Base-by-base conservation (phyloP, 2,888 invertebrate genomes). In the Idaea biselata region DNA sequence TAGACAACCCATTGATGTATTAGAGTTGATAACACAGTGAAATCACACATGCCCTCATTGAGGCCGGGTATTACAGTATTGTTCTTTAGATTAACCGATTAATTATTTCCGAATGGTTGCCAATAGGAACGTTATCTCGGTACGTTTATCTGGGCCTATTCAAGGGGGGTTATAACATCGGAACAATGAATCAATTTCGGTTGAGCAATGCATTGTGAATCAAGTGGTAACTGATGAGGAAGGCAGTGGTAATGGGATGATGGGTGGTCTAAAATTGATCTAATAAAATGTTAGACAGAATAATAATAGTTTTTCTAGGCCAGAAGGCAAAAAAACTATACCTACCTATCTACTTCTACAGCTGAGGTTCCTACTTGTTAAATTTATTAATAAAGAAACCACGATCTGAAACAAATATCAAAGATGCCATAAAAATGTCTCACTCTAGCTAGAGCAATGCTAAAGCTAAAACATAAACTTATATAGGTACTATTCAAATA, bases 1-100 rank as follows among this genome's bases (percentile, higher is more conserved):
- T 83, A 86, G 89, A 89, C 88, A 88, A 87, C 84, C 82, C 81
- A 83, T 89, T 91, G 91, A 91, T 91, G 89, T 88, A 89, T 90
- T 86, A 85, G 87, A 80, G 76, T 78, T 84, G 91, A 90, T 91
- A 90, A 84, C 82, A 80, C 83, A 78, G 87, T 85, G 91, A 91
- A 90, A 89, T 89, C 90, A 91, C 83, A 89, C 85, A 81, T 85
- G 84, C 63, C 60, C 70, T 73, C 79, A 18, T 14, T 56, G 6
- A 16, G 56, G 14, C 56, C 18, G 69, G 71, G 74, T 75, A 80
- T 77, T 76, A 79, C 80, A 73, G 80, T 81, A 82, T 82, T 82
- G 82, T 82, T 82, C 81, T 79, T 73, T 73, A 73, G 75, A 75
- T 79, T 76, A 78, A 79, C 77, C 78, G 79, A 80, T 80, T 80